Base-by-base conservation (phyloP, 2,797 vertebrate species). In the Rhincodon typus region DNA sequence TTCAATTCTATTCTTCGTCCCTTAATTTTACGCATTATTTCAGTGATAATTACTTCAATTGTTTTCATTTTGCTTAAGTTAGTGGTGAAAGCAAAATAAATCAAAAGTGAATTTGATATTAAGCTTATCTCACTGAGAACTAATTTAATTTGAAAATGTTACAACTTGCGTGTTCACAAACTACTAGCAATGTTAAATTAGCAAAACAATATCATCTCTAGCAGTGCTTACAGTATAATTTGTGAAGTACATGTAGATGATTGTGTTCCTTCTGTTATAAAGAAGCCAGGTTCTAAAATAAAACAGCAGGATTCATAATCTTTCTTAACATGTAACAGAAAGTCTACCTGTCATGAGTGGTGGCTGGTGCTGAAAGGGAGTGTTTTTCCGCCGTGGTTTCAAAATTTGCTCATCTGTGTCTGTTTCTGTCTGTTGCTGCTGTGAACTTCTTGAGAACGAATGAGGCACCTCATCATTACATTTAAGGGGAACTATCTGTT, bases 301-400 rank as follows among this genome's bases (percentile, higher is more conserved):
- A 77, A 50, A 53, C 74, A 46, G 69, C 4, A 72, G 93, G 93
- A 74, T 72, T 94, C 42, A 66, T 74, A 50, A 34, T 77, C 30
- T 95, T 72, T 38, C 38, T 95, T 53, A 95, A 57, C 72, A 95
- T 57, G 94, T 57, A 95, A 95, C 69, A 77, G 70, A 95, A 95
- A 95, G 17, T 96, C 95, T 96, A 97, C 97, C 97, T 96, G 97
- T 96, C 69, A 96, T 95, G 77, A 97, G 96, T 4, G 96, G 96
- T 34, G 96, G 96, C 94, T 96, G 97, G 96, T 96, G 96, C 95
- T 96, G 96, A 96, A 96, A 96, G 0, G 96, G 96, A 0, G 96
- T 97, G 27, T 96, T 96, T 96, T 97, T 97, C 96, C 95, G 30
- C 46, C 27, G 66, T 67, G 95, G 96, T 27, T 96, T 96, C 95